phyloP scores from a whole-genome alignment of 2,113 vertebrate species.

The Hippopotamus amphibius region DNA sequence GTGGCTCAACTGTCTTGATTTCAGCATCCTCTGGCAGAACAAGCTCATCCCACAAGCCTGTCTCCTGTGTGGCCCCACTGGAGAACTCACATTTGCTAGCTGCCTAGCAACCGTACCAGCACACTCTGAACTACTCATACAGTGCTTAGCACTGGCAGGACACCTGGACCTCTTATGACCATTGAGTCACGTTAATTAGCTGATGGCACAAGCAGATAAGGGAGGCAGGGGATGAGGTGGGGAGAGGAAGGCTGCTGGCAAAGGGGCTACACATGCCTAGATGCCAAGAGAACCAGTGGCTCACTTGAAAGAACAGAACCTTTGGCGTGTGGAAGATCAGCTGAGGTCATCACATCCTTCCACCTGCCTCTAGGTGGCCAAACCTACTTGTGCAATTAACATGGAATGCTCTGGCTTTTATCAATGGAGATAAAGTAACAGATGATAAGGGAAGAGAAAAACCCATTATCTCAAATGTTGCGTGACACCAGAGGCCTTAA shows the following conservation, averaged over 20 bases:
- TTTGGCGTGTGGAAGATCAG: rapidly evolving
- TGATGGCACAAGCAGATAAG: background rate
- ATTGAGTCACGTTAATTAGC: background rate
- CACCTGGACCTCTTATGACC: background rate
- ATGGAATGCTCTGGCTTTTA: rapidly evolving
- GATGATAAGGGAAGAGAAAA: background rate
- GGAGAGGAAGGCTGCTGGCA: background rate
- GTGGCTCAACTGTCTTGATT: background rate
- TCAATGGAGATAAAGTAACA: background rate
- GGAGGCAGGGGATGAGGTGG: background rate
- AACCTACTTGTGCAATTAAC: background rate
- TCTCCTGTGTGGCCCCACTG: background rate
- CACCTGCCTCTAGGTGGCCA: background rate
- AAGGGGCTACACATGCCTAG: rapidly evolving
- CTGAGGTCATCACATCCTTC: background rate
- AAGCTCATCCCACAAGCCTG: background rate
- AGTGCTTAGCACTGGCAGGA: background rate
- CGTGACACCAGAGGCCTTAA: background rate
- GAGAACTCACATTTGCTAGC: background rate
- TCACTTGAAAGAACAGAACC: background rate
- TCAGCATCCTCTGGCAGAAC: background rate
- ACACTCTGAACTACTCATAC: background rate
- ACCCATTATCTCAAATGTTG: background rate
- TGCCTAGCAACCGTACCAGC: background rate
- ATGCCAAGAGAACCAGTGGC: background rate